Evolutionary conservation across 1,140 invertebrate species (phyloP).

Genomic region (Bombus affinis): DNA sequence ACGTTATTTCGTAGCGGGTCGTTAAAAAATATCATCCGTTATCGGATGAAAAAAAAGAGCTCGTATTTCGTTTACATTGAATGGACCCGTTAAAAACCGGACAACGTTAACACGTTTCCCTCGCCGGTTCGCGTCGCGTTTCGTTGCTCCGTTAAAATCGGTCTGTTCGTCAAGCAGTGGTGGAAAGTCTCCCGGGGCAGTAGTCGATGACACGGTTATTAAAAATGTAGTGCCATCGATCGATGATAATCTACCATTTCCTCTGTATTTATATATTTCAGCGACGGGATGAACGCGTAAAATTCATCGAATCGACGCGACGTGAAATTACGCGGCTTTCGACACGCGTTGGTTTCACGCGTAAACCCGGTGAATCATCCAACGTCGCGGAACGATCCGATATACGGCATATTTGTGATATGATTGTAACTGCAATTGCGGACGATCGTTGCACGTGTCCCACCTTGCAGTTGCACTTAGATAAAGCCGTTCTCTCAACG

Average conservation of each 20-base stretch:
- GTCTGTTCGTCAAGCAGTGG: background rate
- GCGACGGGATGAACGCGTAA: background rate
- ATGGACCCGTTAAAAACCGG: conserved; percentile 9
- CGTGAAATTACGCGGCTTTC: background rate
- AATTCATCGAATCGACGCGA: background rate
- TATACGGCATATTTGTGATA: background rate
- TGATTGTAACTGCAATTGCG: conserved; percentile 14
- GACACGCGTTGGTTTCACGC: background rate
- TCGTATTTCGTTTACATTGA: background rate
- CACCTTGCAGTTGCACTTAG: background rate
- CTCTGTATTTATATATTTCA: background rate
- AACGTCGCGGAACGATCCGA: background rate
- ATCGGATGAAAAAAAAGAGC: background rate
- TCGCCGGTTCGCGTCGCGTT: background rate
- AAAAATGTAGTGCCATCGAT: conserved; percentile 5
- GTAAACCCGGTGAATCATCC: background rate
- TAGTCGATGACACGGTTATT: conserved; percentile 11
- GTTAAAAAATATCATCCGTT: conserved; percentile 8
- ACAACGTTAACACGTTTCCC: background rate
- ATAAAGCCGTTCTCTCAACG: conserved; percentile 49
- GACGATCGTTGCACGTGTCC: background rate
- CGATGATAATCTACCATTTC: background rate
- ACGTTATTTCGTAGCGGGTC: background rate
- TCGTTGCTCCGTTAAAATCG: background rate
- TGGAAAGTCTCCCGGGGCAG: background rate